phyloP scores from a whole-genome alignment of 2,888 invertebrate species.

The Crioceris asparagi region DNA sequence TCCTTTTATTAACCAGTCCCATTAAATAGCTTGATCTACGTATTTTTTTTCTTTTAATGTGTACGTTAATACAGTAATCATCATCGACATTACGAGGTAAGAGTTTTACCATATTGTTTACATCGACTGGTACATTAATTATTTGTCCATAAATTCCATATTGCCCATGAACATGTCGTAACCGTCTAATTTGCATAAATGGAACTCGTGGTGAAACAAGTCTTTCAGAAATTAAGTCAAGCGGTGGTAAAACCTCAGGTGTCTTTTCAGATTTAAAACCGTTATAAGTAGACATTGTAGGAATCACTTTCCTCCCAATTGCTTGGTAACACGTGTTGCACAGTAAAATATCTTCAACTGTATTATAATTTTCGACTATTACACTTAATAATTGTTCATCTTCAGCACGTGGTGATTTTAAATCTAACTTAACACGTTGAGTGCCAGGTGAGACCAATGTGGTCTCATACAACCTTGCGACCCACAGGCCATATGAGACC shows the following conservation, averaged over 20 bases:
- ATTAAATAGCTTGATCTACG: not conserved
- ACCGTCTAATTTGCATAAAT: not conserved
- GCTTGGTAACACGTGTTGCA: not conserved
- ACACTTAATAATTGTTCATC: too few species aligned
- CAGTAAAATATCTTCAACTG: too few species aligned
- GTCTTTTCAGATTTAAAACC: not conserved
- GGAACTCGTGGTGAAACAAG: not conserved
- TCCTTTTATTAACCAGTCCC: not conserved
- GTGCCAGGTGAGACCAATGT: too few species aligned
- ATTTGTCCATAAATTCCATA: not conserved
- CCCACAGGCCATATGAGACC: too few species aligned
- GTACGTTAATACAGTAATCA: not conserved
- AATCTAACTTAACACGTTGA: too few species aligned
- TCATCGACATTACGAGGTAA: not conserved
- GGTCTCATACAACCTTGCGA: too few species aligned
- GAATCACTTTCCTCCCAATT: not conserved
- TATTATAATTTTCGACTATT: too few species aligned
- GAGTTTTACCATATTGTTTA: not conserved
- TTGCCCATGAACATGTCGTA: not conserved
- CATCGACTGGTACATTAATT: not conserved
- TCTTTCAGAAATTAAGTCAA: not conserved
- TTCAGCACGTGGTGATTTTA: too few species aligned
- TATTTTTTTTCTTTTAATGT: not conserved
- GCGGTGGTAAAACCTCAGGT: not conserved
- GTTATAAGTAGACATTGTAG: not conserved